phyloP scores from a whole-genome alignment of 2,888 invertebrate genomes.

The Synergus umbraculus region DNA sequence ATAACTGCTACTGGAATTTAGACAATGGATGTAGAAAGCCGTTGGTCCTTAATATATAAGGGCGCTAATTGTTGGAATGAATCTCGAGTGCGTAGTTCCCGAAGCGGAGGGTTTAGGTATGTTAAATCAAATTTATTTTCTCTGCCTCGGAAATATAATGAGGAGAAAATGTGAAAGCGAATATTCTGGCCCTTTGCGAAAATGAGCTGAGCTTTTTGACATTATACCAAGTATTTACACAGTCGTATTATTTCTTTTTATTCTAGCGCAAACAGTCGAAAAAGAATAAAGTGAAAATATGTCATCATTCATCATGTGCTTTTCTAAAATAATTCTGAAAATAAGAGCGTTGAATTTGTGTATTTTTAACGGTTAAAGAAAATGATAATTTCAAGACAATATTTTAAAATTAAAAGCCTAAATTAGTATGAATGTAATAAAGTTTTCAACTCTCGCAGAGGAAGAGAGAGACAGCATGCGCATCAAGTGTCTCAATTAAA shows the following conservation, averaged over 20 bases:
- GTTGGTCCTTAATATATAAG: not conserved
- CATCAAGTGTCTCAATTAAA: conserved; percentile 21
- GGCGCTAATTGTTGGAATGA: conserved; percentile 37
- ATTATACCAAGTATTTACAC: not conserved
- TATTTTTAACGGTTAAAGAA: not conserved
- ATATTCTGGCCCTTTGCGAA: conserved; percentile 1
- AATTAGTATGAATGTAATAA: not conserved
- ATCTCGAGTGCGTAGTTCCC: conserved; percentile 19
- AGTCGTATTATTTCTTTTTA: not conserved
- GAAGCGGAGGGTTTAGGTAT: conserved; percentile 25
- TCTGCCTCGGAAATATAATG: conserved; percentile 15
- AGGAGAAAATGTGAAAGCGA: conserved; percentile 27
- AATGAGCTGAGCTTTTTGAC: conserved; percentile 12
- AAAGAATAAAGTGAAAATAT: not conserved
- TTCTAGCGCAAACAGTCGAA: not conserved
- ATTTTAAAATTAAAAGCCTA: not conserved
- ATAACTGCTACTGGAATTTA: conserved; percentile 17
- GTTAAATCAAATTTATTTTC: conserved; percentile 38
- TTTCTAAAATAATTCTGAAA: too few relatives aligned
- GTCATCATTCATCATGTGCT: not conserved
- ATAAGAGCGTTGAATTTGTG: not conserved
- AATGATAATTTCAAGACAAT: not conserved
- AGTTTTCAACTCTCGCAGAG: not conserved
- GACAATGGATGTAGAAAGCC: conserved; percentile 6
- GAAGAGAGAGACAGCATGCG: not conserved